These are phyloP conservation scores for Rostratula benghalensis DNA, from an alignment of 2,113 vertebrate species.

Conservation along the genomic window DNA sequence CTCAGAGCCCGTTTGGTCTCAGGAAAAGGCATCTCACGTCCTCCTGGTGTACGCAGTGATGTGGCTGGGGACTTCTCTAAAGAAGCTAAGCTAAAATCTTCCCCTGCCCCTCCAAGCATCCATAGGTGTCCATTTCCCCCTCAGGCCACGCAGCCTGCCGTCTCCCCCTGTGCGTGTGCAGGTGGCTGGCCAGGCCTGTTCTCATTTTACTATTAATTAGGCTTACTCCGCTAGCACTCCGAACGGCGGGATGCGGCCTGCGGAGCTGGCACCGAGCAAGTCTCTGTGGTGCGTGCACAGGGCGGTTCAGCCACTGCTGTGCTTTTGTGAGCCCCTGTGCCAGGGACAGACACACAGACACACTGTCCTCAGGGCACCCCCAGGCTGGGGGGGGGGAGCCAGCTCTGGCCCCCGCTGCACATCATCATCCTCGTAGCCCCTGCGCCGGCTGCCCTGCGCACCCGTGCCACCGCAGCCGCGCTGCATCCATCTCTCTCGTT, in stretches of 20 bases:
- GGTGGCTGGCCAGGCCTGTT: not conserved
- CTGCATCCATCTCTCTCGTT: fast-evolving
- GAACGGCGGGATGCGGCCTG: fast-evolving
- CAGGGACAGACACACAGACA: fast-evolving
- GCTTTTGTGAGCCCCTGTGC: not conserved
- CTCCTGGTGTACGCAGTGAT: not conserved
- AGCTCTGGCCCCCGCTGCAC: fast-evolving
- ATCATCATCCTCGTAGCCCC: fast-evolving
- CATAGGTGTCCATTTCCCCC: not conserved
- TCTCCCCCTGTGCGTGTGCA: not conserved
- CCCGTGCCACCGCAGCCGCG: fast-evolving
- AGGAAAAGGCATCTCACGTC: fast-evolving
- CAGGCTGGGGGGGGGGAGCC: not conserved
- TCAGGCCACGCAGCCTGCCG: fast-evolving
- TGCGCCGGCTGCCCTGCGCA: fast-evolving
- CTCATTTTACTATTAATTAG: not conserved
- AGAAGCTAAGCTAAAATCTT: not conserved
- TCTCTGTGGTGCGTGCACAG: fast-evolving
- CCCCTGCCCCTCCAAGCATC: not conserved
- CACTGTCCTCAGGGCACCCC: fast-evolving
- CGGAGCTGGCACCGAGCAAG: not conserved
- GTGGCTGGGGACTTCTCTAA: fast-evolving
- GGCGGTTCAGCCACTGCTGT: not conserved
- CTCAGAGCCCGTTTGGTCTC: not conserved
- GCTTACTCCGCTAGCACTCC: not conserved